phyloP scores from a whole-genome alignment of 2,797 vertebrate genomes.

The Todus mexicanus region DNA sequence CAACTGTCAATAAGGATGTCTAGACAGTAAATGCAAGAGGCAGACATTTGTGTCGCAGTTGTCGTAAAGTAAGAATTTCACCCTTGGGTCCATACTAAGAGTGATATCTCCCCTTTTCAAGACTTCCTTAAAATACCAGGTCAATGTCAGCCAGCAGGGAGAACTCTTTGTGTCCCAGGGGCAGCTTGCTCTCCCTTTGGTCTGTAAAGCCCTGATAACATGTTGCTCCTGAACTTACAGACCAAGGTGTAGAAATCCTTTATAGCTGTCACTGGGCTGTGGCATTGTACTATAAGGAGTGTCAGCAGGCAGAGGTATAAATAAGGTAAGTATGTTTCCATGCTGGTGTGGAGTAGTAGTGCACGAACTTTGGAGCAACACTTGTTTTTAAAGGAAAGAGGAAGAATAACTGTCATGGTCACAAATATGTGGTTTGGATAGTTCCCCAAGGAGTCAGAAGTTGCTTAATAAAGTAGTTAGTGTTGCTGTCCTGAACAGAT shows the following conservation, averaged over 20 bases:
- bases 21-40: not conserved
- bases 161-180: not conserved
- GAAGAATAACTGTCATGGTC: slow-evolving; percentile 77
- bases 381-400: slow-evolving; percentile 74
- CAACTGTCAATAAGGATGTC: not conserved
- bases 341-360: slow-evolving; percentile 41
- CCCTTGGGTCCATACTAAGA: not conserved
- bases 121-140: not conserved
- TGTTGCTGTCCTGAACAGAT: slow-evolving; percentile 69
- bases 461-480: slow-evolving; percentile 70
- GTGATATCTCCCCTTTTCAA: not conserved
- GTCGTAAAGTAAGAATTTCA: slow-evolving; percentile 15
- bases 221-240: not conserved
- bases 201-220: not conserved
- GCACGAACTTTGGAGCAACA: slow-evolving; percentile 50
- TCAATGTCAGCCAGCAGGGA: not conserved
- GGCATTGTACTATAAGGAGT: not conserved
- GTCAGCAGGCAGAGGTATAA: slow-evolving; percentile 24
- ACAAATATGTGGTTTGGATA: slow-evolving; percentile 75
- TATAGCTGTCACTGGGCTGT: not conserved
- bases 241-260: not conserved
- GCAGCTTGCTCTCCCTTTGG: not conserved
- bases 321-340: slow-evolving; percentile 15
- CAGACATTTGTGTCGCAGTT: not conserved
- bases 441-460: slow-evolving; percentile 62